phyloP scores from a whole-genome alignment of 1,140 invertebrate genomes.

The Calephelis nemesis region DNA sequence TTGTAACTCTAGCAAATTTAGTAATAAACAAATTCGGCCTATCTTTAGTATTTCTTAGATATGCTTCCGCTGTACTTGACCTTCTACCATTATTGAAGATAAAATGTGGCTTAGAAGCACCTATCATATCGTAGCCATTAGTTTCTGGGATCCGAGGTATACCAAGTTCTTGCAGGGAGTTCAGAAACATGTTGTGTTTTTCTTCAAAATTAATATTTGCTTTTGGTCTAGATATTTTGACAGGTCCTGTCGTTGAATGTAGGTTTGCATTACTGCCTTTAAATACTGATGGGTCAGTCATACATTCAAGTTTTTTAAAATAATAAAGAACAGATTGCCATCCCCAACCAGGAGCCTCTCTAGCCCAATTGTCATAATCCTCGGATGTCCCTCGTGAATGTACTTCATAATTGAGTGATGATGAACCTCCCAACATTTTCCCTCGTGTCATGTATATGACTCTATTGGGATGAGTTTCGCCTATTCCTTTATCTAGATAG shows the following conservation, averaged over 20 bases:
- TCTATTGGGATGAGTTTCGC: slow-evolving; percentile 40
- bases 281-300: slow-evolving; percentile 52
- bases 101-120: slow-evolving; percentile 70
- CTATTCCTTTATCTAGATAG: slow-evolving; percentile 46
- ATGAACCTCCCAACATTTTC: slow-evolving; percentile 85
- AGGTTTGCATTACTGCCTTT: slow-evolving; percentile 43
- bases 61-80: slow-evolving; percentile 82
- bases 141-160: slow-evolving; percentile 50
- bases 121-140: slow-evolving; percentile 53
- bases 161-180: slow-evolving; percentile 56
- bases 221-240: slow-evolving; percentile 49
- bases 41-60: slow-evolving; percentile 77
- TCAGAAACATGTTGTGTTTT: slow-evolving; percentile 45
- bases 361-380: slow-evolving; percentile 87
- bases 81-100: slow-evolving; percentile 82
- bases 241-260: slow-evolving; percentile 56
- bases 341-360: slow-evolving; percentile 84
- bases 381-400: slow-evolving; percentile 87
- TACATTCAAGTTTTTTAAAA: slow-evolving; percentile 63
- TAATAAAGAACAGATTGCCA: slow-evolving; percentile 83
- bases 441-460: slow-evolving; percentile 55
- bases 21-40: slow-evolving; percentile 78
- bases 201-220: slow-evolving; percentile 40
- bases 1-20: slow-evolving; percentile 54
- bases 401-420: slow-evolving; percentile 88